Percentiles rank a stretch among this genome's conserved stretches.
These are phyloP conservation scores for Epinephelus malabaricus DNA, from an alignment of 2,797 vertebrate species.

Conservation along the genomic window DNA sequence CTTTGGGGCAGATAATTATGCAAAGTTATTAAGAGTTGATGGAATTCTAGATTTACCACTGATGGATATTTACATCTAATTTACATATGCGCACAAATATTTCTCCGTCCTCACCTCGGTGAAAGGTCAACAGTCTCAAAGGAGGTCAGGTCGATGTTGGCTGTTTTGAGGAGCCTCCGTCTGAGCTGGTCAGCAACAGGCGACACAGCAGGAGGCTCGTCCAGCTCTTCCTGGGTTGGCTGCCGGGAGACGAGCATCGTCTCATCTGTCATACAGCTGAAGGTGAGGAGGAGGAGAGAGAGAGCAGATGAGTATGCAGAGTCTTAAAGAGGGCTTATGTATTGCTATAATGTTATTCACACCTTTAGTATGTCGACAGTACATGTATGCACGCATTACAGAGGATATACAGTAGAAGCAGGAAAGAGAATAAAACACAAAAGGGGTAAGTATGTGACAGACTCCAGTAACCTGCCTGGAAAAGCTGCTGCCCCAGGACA, in stretches of 20 bases:
- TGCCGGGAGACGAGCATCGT: conserved; percentile 85
- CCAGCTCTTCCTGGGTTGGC: conserved; percentile 85
- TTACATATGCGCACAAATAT: not conserved
- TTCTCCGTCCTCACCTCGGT: conserved; percentile 69
- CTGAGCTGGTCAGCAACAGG: conserved; percentile 67
- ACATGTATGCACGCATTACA: not conserved
- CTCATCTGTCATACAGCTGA: conserved; percentile 88
- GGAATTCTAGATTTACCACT: conserved; percentile 2
- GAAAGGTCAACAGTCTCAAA: conserved; percentile 70
- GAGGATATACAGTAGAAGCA: not conserved
- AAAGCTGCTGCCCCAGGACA: conserved; percentile 83
- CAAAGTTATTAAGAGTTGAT: not conserved
- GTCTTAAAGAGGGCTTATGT: not conserved
- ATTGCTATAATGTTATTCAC: not conserved
- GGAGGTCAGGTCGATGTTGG: conserved; percentile 79
- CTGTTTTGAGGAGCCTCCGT: conserved; percentile 76
- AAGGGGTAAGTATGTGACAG: not conserved
- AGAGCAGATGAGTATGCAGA: not conserved
- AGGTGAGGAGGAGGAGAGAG: not conserved
- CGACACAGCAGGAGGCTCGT: conserved; percentile 61
- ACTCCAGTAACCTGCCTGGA: conserved; percentile 74
- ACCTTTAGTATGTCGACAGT: not conserved
- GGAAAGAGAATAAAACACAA: not conserved
- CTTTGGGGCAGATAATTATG: not conserved
- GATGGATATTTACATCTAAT: not conserved